These are phyloP conservation scores for Physeter macrocephalus DNA, from an alignment of 2,113 vertebrate genomes.

Conservation along the genomic window DNA sequence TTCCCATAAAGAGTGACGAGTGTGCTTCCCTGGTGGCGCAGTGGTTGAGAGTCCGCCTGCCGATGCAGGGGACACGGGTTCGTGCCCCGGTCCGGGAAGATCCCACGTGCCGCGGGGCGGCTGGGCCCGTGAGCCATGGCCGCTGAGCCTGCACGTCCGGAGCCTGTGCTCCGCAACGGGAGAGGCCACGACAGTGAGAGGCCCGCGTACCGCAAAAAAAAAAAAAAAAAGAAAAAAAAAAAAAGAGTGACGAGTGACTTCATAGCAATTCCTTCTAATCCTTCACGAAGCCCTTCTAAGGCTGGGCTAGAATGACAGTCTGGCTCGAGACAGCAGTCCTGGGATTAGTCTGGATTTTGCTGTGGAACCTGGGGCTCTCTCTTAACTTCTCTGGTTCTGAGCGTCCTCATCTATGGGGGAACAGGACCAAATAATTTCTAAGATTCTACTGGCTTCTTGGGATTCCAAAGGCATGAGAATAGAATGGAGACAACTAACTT, in stretches of 20 bases:
- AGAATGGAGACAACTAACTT: neutral
- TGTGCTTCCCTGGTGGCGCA: no score
- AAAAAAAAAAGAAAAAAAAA: no score
- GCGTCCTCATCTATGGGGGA: neutral
- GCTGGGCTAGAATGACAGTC: neutral
- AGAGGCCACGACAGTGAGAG: no score
- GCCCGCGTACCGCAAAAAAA: no score
- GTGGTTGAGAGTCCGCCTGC: no score
- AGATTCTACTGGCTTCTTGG: neutral
- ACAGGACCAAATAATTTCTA: neutral
- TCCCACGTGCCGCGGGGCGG: no score
- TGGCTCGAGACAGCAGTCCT: neutral
- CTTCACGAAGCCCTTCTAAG: neutral
- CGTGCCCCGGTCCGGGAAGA: no score
- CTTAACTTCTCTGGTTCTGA: neutral
- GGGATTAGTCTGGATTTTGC: neutral
- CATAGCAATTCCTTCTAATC: neutral
- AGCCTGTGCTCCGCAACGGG: no score
- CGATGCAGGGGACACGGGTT: no score
- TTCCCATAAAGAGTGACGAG: neutral
- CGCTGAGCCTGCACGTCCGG: no score
- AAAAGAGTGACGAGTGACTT: neutral
- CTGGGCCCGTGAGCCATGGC: no score
- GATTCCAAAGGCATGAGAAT: neutral
- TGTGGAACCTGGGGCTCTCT: neutral